These are phyloP conservation scores for Ferrisia virgata DNA, from an alignment of 2,888 invertebrate genomes.

Conservation along the genomic window DNA sequence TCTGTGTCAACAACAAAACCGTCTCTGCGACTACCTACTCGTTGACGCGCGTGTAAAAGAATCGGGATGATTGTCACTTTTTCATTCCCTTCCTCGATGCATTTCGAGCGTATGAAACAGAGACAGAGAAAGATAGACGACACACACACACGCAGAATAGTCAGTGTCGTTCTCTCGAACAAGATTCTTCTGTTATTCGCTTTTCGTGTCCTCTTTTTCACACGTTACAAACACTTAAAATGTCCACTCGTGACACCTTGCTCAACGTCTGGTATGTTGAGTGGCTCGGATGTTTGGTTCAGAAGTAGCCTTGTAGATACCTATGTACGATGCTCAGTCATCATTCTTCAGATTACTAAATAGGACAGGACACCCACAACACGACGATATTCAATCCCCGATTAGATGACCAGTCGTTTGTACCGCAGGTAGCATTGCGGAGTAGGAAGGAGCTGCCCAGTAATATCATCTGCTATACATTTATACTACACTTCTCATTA, in stretches of 20 bases:
- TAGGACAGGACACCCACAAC: neutral
- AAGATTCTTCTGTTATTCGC: neutral
- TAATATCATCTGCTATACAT: too few relatives aligned
- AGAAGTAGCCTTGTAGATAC: neutral
- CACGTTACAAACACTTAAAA: neutral
- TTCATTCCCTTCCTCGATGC: neutral
- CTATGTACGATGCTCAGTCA: neutral
- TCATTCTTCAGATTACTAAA: neutral
- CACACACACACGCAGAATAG: neutral
- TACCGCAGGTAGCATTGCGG: too few relatives aligned
- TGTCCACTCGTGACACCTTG: constrained; percentile 13
- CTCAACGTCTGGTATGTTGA: constrained; percentile 29
- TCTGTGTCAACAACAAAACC: neutral
- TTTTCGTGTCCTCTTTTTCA: neutral
- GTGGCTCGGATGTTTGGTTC: neutral
- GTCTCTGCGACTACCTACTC: neutral
- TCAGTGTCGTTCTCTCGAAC: too few relatives aligned
- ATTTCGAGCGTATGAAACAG: too few relatives aligned
- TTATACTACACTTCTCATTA: neutral
- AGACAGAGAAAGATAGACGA: neutral
- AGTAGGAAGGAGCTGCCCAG: too few relatives aligned
- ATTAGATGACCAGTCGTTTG: too few relatives aligned
- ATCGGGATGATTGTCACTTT: neutral
- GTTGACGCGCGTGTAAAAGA: neutral
- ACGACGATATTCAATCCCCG: neutral